phyloP scores from a whole-genome alignment of 2,797 vertebrate genomes.

The Leptoclinus maculatus region DNA sequence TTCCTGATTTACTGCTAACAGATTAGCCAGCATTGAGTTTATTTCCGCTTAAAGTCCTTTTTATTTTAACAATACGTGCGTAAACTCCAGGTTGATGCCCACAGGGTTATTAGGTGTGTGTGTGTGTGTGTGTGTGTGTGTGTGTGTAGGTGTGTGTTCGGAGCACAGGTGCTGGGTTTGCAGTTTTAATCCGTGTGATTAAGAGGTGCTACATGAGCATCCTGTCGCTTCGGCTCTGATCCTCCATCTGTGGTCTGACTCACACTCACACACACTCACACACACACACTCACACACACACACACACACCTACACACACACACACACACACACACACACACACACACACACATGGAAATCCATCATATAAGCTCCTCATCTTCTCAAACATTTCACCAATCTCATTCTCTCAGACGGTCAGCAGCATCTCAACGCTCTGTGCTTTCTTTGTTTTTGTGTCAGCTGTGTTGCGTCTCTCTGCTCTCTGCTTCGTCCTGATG shows the following conservation, averaged over 20 bases:
- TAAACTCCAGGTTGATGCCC: no score
- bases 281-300: conserved; percentile 49
- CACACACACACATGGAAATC: conserved; percentile 58
- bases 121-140: conserved; percentile 19
- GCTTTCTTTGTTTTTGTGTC: conserved; percentile 13
- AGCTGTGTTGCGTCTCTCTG: conserved; percentile 11
- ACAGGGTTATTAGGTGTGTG: conserved; percentile 14
- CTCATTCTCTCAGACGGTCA: not conserved
- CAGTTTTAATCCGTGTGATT: conserved; percentile 77
- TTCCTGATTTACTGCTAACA: no score
- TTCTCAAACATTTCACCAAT: not conserved
- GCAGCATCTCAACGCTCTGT: not conserved
- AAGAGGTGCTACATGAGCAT: conserved; percentile 82
- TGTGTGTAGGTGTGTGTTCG: conserved; percentile 3
- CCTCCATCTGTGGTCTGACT: conserved; percentile 83
- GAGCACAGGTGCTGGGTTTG: conserved; percentile 71
- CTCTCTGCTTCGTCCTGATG: not conserved
- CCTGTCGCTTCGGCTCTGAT: conserved; percentile 70
- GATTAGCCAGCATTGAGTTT: no score
- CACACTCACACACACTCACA: conserved; percentile 53
- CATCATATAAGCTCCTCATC: conserved; percentile 48
- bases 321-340: conserved; percentile 21
- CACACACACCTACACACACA: conserved; percentile 36
- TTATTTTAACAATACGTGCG: no score
- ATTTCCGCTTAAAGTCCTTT: no score